Conservation (phyloP, 2,113 vertebrate species). For the Noctilio leporinus region DNA sequence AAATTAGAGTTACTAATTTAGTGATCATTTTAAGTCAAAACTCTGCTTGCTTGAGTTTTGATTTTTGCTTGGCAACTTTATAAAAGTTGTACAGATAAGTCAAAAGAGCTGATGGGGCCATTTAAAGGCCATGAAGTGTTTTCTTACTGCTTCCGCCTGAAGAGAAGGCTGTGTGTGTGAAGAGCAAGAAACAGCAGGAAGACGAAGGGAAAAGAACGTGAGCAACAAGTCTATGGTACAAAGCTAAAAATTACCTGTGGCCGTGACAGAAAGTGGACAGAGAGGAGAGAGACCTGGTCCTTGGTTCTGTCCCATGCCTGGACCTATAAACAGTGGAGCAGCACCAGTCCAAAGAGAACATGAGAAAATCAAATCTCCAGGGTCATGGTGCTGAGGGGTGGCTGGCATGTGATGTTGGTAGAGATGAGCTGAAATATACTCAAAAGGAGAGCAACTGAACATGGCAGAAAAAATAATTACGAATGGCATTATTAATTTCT, state of each 20-base stretch:
- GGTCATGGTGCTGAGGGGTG: not conserved
- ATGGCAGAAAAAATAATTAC: not conserved
- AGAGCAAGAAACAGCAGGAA: not conserved
- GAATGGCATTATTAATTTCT: not conserved
- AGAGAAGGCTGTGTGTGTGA: not conserved
- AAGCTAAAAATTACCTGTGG: not conserved
- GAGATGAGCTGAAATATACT: not conserved
- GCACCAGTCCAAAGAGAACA: not conserved
- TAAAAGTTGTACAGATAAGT: not conserved
- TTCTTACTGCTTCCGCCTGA: not conserved
- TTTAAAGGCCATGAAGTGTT: not conserved
- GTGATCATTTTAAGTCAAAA: not conserved
- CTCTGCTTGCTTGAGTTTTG: not conserved
- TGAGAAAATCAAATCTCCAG: not conserved
- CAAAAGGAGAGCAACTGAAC: not conserved
- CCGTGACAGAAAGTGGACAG: not conserved
- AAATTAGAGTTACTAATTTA: conserved; percentile 5
- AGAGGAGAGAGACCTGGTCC: not conserved
- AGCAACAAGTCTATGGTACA: not conserved
- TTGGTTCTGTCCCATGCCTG: not conserved
- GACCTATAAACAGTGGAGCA: not conserved
- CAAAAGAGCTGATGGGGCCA: not conserved
- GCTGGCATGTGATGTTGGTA: too few species aligned
- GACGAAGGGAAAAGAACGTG: not conserved
- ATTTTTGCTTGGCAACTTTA: not conserved